Conservation (phyloP, 2,797 vertebrate species). For the Sebastes minor region DNA sequence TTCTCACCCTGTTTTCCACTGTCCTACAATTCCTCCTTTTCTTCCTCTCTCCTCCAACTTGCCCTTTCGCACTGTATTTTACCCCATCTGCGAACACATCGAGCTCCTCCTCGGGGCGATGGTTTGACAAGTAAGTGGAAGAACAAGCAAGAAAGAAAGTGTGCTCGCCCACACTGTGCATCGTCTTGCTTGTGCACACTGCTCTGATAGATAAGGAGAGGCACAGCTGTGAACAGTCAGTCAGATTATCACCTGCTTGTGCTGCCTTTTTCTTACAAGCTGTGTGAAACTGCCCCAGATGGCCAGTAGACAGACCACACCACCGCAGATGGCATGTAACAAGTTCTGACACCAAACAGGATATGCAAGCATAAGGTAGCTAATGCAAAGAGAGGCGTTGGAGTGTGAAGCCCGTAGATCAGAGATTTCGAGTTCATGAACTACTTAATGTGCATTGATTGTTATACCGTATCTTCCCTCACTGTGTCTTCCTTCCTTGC, state of each 20-base stretch:
- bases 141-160: conserved; percentile 7
- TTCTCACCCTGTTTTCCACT: neutral
- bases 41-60: conserved; percentile 6
- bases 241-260: conserved; percentile 57
- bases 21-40: neutral
- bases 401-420: neutral
- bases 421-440: neutral
- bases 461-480: neutral
- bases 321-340: conserved; percentile 19
- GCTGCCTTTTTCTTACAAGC: conserved; percentile 39
- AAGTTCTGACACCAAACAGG: conserved; percentile 26
- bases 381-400: conserved; percentile 4
- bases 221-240: conserved; percentile 61
- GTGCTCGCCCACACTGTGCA: neutral
- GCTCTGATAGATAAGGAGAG: conserved; percentile 22
- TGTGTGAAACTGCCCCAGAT: conserved; percentile 50
- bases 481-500: neutral
- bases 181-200: conserved; percentile 12
- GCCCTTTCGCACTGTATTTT: conserved; percentile 28
- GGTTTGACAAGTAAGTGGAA: conserved; percentile 32
- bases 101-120: conserved; percentile 21
- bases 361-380: conserved; percentile 11
- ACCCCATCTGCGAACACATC: conserved; percentile 25
- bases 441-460: neutral
- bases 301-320: conserved; percentile 35